These are phyloP conservation scores for Actinia tenebrosa DNA, from an alignment of 64 coral and sea anemone genomes.

Conservation along the genomic window DNA sequence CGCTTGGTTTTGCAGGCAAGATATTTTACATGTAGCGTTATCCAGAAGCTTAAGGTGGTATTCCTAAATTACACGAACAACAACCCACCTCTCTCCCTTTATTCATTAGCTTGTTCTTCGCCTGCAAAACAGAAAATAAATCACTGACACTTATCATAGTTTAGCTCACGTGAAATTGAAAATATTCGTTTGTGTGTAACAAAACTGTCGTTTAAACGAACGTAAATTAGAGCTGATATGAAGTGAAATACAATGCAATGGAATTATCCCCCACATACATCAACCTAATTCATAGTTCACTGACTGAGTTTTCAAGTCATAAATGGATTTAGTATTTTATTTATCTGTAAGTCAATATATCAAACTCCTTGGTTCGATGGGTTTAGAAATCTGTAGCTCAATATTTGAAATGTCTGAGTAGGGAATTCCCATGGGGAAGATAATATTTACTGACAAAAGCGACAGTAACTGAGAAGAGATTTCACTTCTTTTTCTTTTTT, in stretches of 20 bases:
- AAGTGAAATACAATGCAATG: background rate
- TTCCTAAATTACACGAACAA: no score
- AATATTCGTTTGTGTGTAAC: background rate
- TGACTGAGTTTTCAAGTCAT: background rate
- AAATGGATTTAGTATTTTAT: background rate
- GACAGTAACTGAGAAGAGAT: no score
- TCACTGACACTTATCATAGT: no score
- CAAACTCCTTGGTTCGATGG: background rate
- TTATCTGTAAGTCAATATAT: background rate
- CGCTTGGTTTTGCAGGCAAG: no score
- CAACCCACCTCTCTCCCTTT: no score
- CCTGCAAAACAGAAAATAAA: no score
- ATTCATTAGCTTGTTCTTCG: no score
- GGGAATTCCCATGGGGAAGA: background rate
- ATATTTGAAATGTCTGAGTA: background rate
- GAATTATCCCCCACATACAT: background rate
- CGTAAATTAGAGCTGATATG: background rate
- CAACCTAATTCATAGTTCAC: background rate
- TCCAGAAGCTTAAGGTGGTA: no score
- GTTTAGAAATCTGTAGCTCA: background rate
- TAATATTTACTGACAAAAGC: background rate
- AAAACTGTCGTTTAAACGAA: background rate
- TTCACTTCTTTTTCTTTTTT: background rate
- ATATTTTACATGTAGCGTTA: no score
- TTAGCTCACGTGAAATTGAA: background rate